Evolutionary conservation across 2,113 vertebrate genomes (phyloP).

Genomic region (Phodopus roborovskii): DNA sequence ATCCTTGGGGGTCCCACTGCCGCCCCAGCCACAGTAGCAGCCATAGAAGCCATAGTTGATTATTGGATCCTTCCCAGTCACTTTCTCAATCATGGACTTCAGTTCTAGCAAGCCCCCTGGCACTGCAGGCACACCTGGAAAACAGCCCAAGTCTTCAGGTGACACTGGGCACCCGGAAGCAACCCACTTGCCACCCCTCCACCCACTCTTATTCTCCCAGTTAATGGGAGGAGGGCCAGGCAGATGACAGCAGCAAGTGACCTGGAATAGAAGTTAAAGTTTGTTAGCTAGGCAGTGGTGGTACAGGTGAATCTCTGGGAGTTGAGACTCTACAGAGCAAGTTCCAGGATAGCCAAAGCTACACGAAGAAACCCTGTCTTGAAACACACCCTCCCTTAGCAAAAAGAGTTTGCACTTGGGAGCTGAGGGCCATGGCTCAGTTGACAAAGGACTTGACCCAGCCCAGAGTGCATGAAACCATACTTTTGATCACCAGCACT

Average conservation of each 20-base stretch:
- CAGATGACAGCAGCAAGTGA: neutral
- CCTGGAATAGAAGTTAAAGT: neutral
- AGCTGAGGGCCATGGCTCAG: neutral
- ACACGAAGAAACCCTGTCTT: no score
- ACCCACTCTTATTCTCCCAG: neutral
- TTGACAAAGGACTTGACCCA: neutral
- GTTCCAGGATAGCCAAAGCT: no score
- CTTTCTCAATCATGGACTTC: slow-evolving; percentile 66
- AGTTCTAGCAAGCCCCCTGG: slow-evolving; percentile 64
- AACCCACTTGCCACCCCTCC: neutral
- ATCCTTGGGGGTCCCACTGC: slow-evolving; percentile 70
- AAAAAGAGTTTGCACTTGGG: neutral
- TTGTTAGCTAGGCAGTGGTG: no score
- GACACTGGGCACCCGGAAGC: neutral
- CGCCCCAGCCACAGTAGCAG: slow-evolving; percentile 78
- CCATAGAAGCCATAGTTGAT: slow-evolving; percentile 70
- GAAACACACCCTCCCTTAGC: no score
- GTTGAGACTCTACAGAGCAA: no score
- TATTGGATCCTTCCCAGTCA: slow-evolving; percentile 69
- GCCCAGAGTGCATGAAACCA: no score
- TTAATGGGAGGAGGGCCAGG: neutral
- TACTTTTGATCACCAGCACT: neutral
- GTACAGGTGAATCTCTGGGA: no score
- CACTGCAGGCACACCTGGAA: slow-evolving; percentile 67
- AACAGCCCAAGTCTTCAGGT: neutral